Evolutionary conservation across 2,797 vertebrate species (phyloP).

Genomic region (Argentina silus): DNA sequence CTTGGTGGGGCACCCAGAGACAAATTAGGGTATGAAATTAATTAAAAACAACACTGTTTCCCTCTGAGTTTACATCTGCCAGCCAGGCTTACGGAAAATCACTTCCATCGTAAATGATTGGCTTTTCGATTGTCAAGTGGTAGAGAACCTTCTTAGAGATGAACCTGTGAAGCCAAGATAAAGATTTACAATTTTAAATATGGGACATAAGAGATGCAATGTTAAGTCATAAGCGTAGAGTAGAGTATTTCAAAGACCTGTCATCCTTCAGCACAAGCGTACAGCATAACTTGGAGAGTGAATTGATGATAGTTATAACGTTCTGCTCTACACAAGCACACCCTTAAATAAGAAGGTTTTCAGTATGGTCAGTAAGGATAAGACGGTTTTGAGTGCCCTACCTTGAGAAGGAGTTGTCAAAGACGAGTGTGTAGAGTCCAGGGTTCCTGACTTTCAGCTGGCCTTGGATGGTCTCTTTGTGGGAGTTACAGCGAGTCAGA

Average conservation of each 20-base stretch:
- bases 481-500: conserved; percentile 90
- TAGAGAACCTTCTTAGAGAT: conserved; percentile 94
- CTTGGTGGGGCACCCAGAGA: conserved; percentile 27
- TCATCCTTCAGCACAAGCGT: neutral
- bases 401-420: conserved; percentile 98
- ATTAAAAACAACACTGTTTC: conserved; percentile 9
- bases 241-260: neutral
- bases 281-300: neutral
- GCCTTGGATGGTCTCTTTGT: conserved; percentile 91
- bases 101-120: conserved; percentile 94
- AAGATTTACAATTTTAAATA: neutral
- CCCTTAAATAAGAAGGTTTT: neutral
- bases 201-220: neutral
- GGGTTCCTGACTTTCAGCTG: conserved; percentile 87
- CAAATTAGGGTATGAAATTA: conserved; percentile 2
- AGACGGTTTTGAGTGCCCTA: conserved; percentile 50
- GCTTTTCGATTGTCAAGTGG: conserved; percentile 88
- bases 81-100: conserved; percentile 81
- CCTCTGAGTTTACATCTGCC: neutral
- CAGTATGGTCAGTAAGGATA: neutral
- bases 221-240: neutral
- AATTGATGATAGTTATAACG: neutral
- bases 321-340: neutral
- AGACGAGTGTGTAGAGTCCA: conserved; percentile 90
- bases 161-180: conserved; percentile 78